phyloP scores from a whole-genome alignment of 2,888 invertebrate genomes.

The Apeira syringaria region DNA sequence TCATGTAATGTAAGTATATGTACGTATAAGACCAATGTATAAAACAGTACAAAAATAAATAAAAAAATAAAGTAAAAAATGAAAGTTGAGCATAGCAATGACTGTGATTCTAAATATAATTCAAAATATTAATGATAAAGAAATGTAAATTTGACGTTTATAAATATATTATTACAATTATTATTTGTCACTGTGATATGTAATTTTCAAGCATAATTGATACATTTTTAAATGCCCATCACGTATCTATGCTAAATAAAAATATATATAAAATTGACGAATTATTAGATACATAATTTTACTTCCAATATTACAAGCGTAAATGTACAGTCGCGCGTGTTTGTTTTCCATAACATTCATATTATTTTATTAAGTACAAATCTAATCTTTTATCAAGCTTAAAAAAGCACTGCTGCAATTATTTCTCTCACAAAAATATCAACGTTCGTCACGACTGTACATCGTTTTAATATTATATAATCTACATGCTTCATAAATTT shows the following conservation, averaged over 20 bases:
- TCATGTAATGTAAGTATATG: conserved; percentile 11
- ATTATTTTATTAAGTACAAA: conserved; percentile 49
- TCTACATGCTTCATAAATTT: conserved; percentile 40
- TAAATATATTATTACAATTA: conserved; percentile 33
- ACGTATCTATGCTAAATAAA: conserved; percentile 26
- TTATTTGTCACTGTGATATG: conserved; percentile 80
- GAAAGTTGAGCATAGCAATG: conserved; percentile 39
- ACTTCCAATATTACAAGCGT: conserved; percentile 46
- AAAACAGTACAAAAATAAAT: conserved; percentile 27
- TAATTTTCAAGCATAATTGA: conserved; percentile 63
- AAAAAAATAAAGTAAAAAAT: conserved; percentile 29
- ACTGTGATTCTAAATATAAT: conserved; percentile 25
- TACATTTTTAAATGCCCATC: conserved; percentile 37
- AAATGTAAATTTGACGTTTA: conserved; percentile 38
- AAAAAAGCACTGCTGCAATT: conserved; percentile 39
- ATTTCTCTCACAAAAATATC: conserved; percentile 53
- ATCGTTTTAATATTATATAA: conserved; percentile 26
- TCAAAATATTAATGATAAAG: conserved; percentile 43
- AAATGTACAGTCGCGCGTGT: conserved; percentile 60
- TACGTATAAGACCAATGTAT: conserved; percentile 27
- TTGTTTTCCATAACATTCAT: conserved; percentile 35
- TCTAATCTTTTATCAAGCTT: conserved; percentile 51
- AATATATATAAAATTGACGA: conserved; percentile 35
- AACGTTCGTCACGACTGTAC: conserved; percentile 62
- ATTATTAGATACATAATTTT: conserved; percentile 18